phyloP scores from a whole-genome alignment of 2,113 vertebrate genomes.

The Limanda limanda region DNA sequence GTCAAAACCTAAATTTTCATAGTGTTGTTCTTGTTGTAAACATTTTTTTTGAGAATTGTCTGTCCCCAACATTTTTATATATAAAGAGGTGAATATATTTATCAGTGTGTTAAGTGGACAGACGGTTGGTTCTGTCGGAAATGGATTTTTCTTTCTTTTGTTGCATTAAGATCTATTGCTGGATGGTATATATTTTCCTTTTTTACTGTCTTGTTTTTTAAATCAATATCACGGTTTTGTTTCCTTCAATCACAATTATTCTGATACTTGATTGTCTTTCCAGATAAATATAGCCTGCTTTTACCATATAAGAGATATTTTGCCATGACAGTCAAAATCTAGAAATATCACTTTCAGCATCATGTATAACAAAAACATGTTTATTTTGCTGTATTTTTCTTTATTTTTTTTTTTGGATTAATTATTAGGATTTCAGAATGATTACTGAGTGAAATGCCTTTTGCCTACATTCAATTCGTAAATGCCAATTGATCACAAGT shows the following conservation, averaged over 20 bases:
- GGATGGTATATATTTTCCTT: slow-evolving; percentile 72
- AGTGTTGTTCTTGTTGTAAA: slow-evolving; percentile 69
- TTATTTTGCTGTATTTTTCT: slow-evolving; percentile 52
- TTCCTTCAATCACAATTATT: slow-evolving; percentile 72
- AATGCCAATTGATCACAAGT: slow-evolving; percentile 65
- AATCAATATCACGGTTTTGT: slow-evolving; percentile 67
- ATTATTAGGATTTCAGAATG: slow-evolving; percentile 47
- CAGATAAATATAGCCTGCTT: slow-evolving; percentile 58
- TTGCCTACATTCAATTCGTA: slow-evolving; percentile 52
- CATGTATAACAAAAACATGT: slow-evolving; percentile 52
- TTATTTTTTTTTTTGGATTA: slow-evolving; percentile 9
- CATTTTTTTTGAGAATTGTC: slow-evolving; percentile 63
- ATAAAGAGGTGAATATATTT: slow-evolving; percentile 82
- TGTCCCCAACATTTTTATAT: slow-evolving; percentile 80
- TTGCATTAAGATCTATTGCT: slow-evolving; percentile 77
- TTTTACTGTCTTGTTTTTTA: slow-evolving; percentile 64
- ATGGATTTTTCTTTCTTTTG: slow-evolving; percentile 56
- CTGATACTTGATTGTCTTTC: slow-evolving; percentile 70
- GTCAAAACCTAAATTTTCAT: slow-evolving; percentile 63
- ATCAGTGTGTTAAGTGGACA: slow-evolving; percentile 79
- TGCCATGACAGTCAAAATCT: slow-evolving; percentile 63
- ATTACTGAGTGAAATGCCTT: slow-evolving; percentile 62
- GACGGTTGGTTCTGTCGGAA: slow-evolving; percentile 76
- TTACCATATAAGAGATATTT: slow-evolving; percentile 60
- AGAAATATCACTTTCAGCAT: slow-evolving; percentile 62